Percentiles rank a stretch among this genome's conserved stretches.
Conservation (phyloP, 2,113 vertebrate species). For the Seriola rivoliana region DNA sequence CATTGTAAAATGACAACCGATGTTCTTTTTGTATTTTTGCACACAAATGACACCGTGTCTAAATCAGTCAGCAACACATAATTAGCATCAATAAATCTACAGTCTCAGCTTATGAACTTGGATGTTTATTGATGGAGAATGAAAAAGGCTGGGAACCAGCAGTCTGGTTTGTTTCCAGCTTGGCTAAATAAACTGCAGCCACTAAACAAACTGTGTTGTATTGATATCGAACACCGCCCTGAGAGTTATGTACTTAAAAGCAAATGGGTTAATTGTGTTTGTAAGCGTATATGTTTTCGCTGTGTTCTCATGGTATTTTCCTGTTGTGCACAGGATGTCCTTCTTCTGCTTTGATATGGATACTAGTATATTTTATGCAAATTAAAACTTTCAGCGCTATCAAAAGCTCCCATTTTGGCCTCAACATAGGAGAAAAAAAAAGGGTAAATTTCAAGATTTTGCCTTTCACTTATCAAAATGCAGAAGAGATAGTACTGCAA, state of each 20-base stretch:
- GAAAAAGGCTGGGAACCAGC: conserved; percentile 63
- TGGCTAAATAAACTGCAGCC: conserved; percentile 64
- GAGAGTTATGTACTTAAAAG: conserved; percentile 13
- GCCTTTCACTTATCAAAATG: neutral
- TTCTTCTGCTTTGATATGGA: conserved; percentile 11
- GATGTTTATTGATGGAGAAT: conserved; percentile 62
- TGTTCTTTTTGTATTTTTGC: neutral
- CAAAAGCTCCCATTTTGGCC: neutral
- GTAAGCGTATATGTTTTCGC: neutral
- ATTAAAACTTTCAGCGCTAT: neutral
- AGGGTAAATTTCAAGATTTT: neutral
- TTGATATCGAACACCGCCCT: conserved; percentile 39
- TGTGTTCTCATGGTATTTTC: neutral
- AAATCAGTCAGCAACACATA: conserved; percentile 1
- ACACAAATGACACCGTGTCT: conserved; percentile 14
- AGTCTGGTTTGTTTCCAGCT: conserved; percentile 46
- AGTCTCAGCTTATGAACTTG: conserved; percentile 26
- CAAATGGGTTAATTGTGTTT: conserved; percentile 41
- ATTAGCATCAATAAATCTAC: conserved; percentile 15
- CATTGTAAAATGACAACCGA: neutral
- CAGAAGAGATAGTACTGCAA: neutral
- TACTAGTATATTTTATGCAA: neutral
- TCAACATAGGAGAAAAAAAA: neutral
- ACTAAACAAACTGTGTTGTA: conserved; percentile 57
- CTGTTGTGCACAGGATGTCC: conserved; percentile 28